Evolutionary conservation across 1,140 invertebrate species (phyloP), one percentile per base, ranked within the genome.

Genomic region (Chionoecetes opilio): DNA sequence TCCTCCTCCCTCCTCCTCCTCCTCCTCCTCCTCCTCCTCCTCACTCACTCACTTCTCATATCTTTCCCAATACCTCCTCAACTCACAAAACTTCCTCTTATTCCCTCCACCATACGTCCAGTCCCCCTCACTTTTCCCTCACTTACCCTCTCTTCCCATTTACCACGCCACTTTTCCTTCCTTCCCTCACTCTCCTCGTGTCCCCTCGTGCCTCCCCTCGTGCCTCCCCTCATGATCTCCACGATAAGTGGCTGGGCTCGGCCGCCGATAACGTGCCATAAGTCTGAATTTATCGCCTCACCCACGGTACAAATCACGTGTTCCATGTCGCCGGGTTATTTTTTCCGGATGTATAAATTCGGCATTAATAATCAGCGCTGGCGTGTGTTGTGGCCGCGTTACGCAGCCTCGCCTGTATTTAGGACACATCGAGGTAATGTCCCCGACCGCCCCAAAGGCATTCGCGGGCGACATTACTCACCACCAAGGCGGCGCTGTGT

Each of bases 271-370:
- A 88, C 34, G 35, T 88, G 38, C 41, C 35, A 88, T 88, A 88
- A 88, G 35, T 26, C 26, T 2, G 26, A 38, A 88, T 88, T 88
- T 88, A 88, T 88, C 35, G 86, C 35, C 86, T 38, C 86, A 37
- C 37, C 86, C 35, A 37, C 35, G 86, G 35, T 88, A 88, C 86
- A 88, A 88, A 88, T 88, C 86, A 88, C 35, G 86, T 88, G 35
- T 88, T 38, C 86, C 32, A 37, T 37, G 38, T 88, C 26, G 26
- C 86, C 32, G 38, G 35, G 32, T 88, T 37, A 37, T 88, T 38
- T 88, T 38, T 88, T 88, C 86, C 86, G 86, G 86, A 88, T 41
- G 34, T 88, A 88, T 88, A 88, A 88, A 88, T 88, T 41, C 38
- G 35, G 35, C 86, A 88, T 88, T 88, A 88, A 88, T 88, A 88